phyloP scores from a whole-genome alignment of 2,797 vertebrate species.

The Mus caroli region DNA sequence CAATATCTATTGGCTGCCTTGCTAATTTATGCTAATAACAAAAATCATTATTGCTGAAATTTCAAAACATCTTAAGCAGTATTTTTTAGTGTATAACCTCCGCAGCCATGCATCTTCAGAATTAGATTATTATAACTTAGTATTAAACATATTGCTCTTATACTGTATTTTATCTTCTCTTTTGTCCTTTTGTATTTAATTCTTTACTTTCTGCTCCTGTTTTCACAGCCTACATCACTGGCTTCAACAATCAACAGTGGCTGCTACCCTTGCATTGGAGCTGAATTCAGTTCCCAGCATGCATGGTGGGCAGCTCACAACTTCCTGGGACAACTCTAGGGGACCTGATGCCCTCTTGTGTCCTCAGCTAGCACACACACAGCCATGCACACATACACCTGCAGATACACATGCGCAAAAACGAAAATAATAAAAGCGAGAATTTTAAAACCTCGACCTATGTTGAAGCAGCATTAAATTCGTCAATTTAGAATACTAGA shows the following conservation, averaged over 20 bases:
- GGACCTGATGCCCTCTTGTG: neutral
- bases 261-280: neutral
- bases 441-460: neutral
- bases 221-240: neutral
- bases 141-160: neutral
- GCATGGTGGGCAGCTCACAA: neutral
- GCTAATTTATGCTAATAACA: constrained; percentile 25
- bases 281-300: neutral
- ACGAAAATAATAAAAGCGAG: neutral
- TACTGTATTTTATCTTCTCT: neutral
- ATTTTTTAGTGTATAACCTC: neutral
- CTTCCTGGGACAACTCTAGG: neutral
- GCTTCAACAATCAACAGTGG: neutral
- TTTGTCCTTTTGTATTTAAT: neutral
- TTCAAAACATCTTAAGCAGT: neutral
- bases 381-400: no score
- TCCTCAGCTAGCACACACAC: neutral
- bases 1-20: neutral
- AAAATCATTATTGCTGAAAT: neutral
- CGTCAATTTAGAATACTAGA: constrained; percentile 18
- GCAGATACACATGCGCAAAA: neutral
- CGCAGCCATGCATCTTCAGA: neutral
- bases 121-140: neutral
- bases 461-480: neutral
- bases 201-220: neutral